Conservation (phyloP, 2,113 vertebrate genomes). For the Ramphastos sulfuratus region DNA sequence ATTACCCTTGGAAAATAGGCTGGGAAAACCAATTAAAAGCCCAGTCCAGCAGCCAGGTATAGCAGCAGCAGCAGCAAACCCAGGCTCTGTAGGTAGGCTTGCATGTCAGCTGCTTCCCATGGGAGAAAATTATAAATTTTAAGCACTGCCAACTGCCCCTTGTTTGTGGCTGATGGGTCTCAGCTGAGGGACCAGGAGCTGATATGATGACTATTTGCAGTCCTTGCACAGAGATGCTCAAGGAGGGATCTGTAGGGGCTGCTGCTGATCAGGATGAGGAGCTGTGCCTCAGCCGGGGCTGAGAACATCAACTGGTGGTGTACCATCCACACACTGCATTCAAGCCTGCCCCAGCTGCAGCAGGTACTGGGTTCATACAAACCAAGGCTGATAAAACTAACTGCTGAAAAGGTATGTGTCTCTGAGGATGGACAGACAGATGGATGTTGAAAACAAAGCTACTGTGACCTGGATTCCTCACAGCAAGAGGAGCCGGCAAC, state of each 20-base stretch:
- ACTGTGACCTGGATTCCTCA: not conserved
- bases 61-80: conserved; percentile 7
- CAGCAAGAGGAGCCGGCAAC: not conserved
- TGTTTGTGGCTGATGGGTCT: conserved; percentile 27
- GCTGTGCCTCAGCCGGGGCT: not conserved
- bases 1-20: conserved; percentile 22
- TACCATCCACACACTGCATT: not conserved
- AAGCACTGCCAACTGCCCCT: conserved; percentile 22
- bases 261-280: not conserved
- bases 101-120: conserved; percentile 8
- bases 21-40: conserved; percentile 51
- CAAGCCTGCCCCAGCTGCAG: not conserved
- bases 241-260: not conserved
- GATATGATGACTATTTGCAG: not conserved
- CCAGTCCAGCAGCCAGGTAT: conserved; percentile 14
- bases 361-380: not conserved
- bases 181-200: not conserved
- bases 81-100: not conserved
- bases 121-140: conserved; percentile 50
- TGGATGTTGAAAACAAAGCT: not conserved
- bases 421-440: not conserved
- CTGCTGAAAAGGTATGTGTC: not conserved
- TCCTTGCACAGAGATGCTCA: not conserved
- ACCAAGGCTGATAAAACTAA: not conserved
- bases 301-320: not conserved